Evolutionary conservation across 2,888 invertebrate genomes (phyloP), one percentile per base, ranked within the genome.

Genomic region (Caenorhabditis plicata): DNA sequence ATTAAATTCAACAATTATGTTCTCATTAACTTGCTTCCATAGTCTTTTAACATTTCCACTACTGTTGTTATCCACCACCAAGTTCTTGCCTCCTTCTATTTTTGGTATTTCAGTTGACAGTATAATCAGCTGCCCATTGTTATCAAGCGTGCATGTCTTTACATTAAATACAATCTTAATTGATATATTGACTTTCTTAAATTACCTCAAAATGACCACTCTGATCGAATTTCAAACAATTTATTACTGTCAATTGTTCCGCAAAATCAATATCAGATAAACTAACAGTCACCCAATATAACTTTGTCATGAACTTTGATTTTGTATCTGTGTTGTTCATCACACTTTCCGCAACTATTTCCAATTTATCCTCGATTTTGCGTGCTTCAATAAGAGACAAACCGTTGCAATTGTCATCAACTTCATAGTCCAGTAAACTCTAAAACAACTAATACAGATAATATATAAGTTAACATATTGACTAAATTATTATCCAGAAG

Each of bases 171-270:
- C 13, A 25, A n/a, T n/a, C n/a, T n/a, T n/a, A n/a, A n/a, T n/a
- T n/a, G n/a, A n/a, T n/a, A n/a, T n/a, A 26, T 47, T 1, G n/a
- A 39, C 11, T 23, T 38, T 36, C 17, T 17, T 1, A 38, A 2
- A 15, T 26, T 17, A 35, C 52, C 46, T 57, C 51, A 19, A 51
- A 57, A 25, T 42, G 50, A 1, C 57, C 57, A 1, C 38, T 32
- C 27, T 46, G 46, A 7, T 38, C 7, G 15, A 51, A 36, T 1
- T 46, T 33, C 7, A n/a, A 33, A 2, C 11, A n/a, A 22, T 47
- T 41, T 15, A 47, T 33, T 7, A 57, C 22, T n/a, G 45, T 43
- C 0, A 52, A 15, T 8, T 13, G 17, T 25, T 49, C 55, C n/a
- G 41, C 40, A 33, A 26, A 38, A 17, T 55, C 55, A 3, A 55